Evolutionary conservation across 2,888 invertebrate species (phyloP), one percentile per base, ranked within the genome.

Genomic region (Parasteatoda lunata): DNA sequence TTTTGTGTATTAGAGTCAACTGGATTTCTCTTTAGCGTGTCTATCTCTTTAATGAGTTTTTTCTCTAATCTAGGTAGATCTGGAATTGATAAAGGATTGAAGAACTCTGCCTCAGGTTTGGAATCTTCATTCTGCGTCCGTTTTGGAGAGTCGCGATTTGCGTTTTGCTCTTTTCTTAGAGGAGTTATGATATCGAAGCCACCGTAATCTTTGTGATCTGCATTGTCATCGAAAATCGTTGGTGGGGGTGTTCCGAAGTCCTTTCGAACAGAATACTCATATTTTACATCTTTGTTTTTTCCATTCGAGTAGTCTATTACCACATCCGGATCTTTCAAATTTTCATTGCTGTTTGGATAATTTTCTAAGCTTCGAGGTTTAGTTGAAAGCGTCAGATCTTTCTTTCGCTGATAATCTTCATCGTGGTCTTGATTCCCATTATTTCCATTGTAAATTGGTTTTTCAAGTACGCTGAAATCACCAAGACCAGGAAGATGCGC

Each of bases 201-300:
- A 3, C 82, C 88, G 48, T 83, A 88, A 68, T 88, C 88, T 71
- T 75, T 83, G 64, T 88, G 88, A 48, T 88, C 78, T 4, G 79
- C 88, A 72, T 82, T 87, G 15, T 88, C 88, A 48, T 88, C 88
- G 48, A 88, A 88, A 47, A 88, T 88, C 65, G 79, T 76, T 45
- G 88, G 88, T 5, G 83, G 70, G 7, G 83, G 75, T 6, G 88
- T 88, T n/a, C 59, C 66, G 4, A 65, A 65, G 6, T 66, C 13
- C 7, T 65, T 79, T 59, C 78, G 72, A 9, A 82, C 77, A 71
- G 45, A n/a, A 13, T 45, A 77, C 8, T 81, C 70, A 45, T 69
- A 82, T 49, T 72, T 73, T 51, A 70, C 6, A n/a, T 88, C 79
- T 71, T 88, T 88, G 11, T 69, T 15, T n/a, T 84, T 84, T 75